Percentiles rank a stretch among this genome's conserved stretches.
Conservation (phyloP, 2,113 vertebrate genomes). For the Salvelinus sp. region DNA sequence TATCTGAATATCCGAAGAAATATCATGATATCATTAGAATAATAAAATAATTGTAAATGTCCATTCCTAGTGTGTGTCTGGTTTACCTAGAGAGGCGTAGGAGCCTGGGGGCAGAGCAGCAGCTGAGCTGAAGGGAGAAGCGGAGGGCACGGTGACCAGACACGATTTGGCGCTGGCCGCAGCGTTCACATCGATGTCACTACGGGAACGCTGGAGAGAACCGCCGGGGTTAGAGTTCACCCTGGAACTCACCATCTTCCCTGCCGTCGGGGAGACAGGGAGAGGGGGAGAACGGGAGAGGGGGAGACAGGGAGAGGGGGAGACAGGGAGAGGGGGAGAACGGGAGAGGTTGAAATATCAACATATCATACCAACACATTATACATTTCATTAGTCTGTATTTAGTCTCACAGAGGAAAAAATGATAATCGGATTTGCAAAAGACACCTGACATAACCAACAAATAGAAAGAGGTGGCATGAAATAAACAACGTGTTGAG, state of each 20-base stretch:
- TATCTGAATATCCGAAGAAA: no score
- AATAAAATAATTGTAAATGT: no score
- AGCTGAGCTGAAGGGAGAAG: constrained; percentile 87
- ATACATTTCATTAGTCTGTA: no score
- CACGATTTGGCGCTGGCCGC: constrained; percentile 95
- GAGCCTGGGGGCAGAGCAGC: constrained; percentile 93
- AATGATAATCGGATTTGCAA: no score
- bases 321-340: no score
- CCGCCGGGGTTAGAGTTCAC: constrained; percentile 82
- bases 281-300: background rate
- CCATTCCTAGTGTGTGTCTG: no score
- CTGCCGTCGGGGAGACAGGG: constrained; percentile 63
- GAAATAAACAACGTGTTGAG: background rate
- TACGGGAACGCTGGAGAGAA: constrained; percentile 94
- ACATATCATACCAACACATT: background rate
- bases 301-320: no score
- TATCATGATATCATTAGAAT: no score
- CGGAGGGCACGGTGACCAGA: constrained; percentile 80
- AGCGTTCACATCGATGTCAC: constrained; percentile 95
- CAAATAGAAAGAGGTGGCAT: background rate
- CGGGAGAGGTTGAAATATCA: background rate
- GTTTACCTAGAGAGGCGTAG: constrained; percentile 95
- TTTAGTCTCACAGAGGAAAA: no score
- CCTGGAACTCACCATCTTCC: constrained; percentile 85
- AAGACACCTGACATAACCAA: background rate